Conservation (phyloP, 1,140 invertebrate genomes). For the Batillaria attramentaria region DNA sequence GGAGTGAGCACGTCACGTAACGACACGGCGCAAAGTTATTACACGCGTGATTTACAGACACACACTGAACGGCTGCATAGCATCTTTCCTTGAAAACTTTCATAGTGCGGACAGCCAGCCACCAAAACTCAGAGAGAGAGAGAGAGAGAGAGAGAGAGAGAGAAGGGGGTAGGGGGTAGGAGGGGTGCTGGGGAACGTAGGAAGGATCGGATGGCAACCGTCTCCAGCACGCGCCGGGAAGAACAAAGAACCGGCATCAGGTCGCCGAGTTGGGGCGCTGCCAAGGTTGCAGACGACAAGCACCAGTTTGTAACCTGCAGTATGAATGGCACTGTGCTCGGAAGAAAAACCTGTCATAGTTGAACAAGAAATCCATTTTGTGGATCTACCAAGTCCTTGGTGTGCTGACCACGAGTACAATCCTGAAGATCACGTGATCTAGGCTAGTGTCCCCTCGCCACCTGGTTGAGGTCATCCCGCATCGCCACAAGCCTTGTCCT, state of each 20-base stretch:
- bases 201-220: neutral
- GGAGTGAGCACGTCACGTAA: too few relatives aligned
- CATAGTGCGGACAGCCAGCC: neutral
- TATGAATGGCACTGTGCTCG: too few relatives aligned
- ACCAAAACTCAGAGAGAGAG: too few relatives aligned
- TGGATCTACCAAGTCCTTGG: too few relatives aligned
- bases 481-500: too few relatives aligned
- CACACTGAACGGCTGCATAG: neutral
- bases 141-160: constrained; percentile 8
- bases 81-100: neutral
- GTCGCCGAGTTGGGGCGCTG: neutral
- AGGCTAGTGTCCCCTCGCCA: too few relatives aligned
- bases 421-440: too few relatives aligned
- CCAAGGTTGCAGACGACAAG: neutral
- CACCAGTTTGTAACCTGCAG: neutral
- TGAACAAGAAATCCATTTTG: too few relatives aligned
- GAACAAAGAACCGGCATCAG: constrained; percentile 8
- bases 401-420: too few relatives aligned
- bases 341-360: too few relatives aligned
- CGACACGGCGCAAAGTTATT: constrained; percentile 7
- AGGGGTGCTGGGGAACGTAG: neutral
- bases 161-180: neutral
- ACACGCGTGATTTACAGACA: constrained; percentile 4
- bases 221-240: neutral
- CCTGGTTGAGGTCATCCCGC: too few relatives aligned